A percentile compares a stretch with the other conserved stretches of the same genome.
phyloP scores from a whole-genome alignment of 1,140 invertebrate species.

The Pollicipes pollicipes region DNA sequence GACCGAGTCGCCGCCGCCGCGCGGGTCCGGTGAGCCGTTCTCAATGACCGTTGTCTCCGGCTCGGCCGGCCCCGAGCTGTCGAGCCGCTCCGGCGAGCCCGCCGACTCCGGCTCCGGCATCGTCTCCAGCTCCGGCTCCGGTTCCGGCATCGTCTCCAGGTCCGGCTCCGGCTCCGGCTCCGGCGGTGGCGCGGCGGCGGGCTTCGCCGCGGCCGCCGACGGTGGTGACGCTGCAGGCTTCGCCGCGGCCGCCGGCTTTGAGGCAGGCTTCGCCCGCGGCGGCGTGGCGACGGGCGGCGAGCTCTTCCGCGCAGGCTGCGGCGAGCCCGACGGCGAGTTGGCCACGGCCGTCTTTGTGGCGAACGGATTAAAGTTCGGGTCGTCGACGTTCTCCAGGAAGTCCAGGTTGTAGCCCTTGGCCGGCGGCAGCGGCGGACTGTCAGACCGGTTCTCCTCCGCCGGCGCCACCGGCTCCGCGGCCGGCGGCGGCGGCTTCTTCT shows the following conservation, averaged over 20 bases:
- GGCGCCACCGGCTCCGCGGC: too few species aligned
- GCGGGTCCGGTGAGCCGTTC: not conserved
- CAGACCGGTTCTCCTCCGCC: not conserved
- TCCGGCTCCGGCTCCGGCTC: not conserved
- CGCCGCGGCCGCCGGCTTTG: constrained; percentile 7
- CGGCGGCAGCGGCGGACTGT: constrained; percentile 6
- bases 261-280: constrained; percentile 12
- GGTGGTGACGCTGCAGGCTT: too few species aligned
- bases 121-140: not conserved
- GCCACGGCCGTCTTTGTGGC: constrained; percentile 15
- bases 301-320: constrained; percentile 9
- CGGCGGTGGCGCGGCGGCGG: not conserved
- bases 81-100: not conserved
- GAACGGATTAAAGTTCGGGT: constrained; percentile 20
- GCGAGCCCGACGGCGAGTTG: constrained; percentile 15
- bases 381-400: constrained; percentile 17
- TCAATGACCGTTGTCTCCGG: not conserved
- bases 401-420: constrained; percentile 17
- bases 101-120: too few species aligned
- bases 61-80: too few species aligned
- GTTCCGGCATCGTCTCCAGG: too few species aligned
- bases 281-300: not conserved
- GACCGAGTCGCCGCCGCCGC: not conserved
- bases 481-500: not conserved
- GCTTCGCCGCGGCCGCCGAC: too few species aligned